Evolutionary conservation across 2,113 vertebrate genomes (phyloP).

Genomic region (Orientallactaga bullata): DNA sequence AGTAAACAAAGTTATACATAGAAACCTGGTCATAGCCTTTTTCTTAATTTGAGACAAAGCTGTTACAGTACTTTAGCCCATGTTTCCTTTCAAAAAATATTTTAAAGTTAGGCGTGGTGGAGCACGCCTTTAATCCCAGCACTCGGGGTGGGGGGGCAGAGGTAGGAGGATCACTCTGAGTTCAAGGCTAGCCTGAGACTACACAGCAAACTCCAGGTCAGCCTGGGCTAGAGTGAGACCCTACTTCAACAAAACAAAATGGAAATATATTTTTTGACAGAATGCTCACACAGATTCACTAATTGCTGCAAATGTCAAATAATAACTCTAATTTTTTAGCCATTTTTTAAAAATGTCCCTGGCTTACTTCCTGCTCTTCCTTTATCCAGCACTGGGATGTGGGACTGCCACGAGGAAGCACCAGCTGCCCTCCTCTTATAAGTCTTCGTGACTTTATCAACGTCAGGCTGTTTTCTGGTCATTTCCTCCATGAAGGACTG

Average conservation of each 20-base stretch:
- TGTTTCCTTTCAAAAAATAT: conserved; percentile 15
- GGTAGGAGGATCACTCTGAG: too few relatives aligned
- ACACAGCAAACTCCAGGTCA: too few relatives aligned
- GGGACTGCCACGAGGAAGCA: conserved; percentile 90
- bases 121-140: too few relatives aligned
- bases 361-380: conserved; percentile 94
- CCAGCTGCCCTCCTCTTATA: conserved; percentile 95
- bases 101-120: background rate
- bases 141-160: too few relatives aligned
- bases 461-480: conserved; percentile 99
- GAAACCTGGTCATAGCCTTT: background rate
- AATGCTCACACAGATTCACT: background rate
- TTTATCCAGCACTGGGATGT: conserved; percentile 96
- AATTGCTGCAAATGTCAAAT: background rate
- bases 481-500: conserved; percentile 99
- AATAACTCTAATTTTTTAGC: background rate
- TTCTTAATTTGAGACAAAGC: conserved; percentile 19
- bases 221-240: too few relatives aligned
- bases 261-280: background rate
- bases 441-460: conserved; percentile 99
- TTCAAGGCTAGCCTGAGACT: too few relatives aligned
- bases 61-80: background rate
- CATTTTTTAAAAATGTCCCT: conserved; percentile 50
- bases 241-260: too few relatives aligned
- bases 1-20: background rate